Base-by-base conservation (phyloP, 2,888 invertebrate genomes). In the Buathra laborator region DNA sequence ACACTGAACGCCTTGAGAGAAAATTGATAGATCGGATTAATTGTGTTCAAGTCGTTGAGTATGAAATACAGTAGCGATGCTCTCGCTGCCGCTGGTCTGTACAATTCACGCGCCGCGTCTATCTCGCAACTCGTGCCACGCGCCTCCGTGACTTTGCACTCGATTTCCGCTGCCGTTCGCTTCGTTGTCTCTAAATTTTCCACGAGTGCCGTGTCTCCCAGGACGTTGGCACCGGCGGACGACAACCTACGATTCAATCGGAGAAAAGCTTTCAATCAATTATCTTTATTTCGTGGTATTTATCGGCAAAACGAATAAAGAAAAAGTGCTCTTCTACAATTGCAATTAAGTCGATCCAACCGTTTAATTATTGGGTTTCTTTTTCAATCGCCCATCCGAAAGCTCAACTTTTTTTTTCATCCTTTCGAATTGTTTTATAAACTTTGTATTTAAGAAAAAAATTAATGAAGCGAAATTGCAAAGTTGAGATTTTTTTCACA, bases 181-280 rank as follows among this genome's bases (percentile, higher is more conserved):
- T 99, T 99, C 0, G 99, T 99, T 0, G 97, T 98, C 94, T 99
- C 99, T 87, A 99, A 95, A 94, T 99, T 99, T 94, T 99, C 99
- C 0, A 99, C 99, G 71, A 99, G 95, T 10, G 98, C 98, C 0
- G 98, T 98, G 93, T 99, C 99, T 14, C 98, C 99, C 56, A 99
- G 95, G 91, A 99, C 97, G 94, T 99, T 98, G 86, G 97, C 98
- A 75, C 98, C 98, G 5, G 99, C 99, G 2, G 98, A 98, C 0
- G 98, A 98, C 81, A 99, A 94, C 76, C 98, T 94, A 71, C 10
- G 9, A 74, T 72, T 72, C 7, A 48, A 66, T 76, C n/a, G 32
- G 24, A 72, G 7, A 81, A 12, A 62, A 32, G 6, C 32, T 32
- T 14, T 32, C 7, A 29, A 62, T 32, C n/a, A 29, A 32, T 62